A percentile compares a stretch with the other conserved stretches of the same genome.
Evolutionary conservation across 2,888 invertebrate species (phyloP).

Genomic region (Girardia tigrina): DNA sequence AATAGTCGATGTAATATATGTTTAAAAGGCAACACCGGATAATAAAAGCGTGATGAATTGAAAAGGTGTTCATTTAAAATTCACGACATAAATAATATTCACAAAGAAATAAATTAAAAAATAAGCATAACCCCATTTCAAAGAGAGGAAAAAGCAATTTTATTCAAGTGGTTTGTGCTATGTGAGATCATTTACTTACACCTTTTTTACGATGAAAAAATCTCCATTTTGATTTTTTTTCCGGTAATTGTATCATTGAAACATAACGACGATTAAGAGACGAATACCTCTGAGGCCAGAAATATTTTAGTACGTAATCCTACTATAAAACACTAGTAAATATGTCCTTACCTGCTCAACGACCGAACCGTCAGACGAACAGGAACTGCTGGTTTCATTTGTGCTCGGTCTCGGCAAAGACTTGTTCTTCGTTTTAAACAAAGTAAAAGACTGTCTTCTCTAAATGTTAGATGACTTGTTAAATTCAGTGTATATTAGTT

Average conservation of each 20-base stretch:
- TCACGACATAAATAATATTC: too few species aligned
- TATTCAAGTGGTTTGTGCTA: neutral
- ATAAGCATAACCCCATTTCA: too few species aligned
- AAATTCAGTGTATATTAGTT: too few species aligned
- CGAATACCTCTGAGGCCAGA: neutral
- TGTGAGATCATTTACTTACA: slow-evolving; percentile 19
- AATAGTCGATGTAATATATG: too few species aligned
- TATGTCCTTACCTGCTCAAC: neutral
- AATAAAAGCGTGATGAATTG: too few species aligned
- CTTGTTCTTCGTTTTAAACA: slow-evolving; percentile 1
- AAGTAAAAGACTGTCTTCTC: neutral
- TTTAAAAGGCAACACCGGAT: too few species aligned
- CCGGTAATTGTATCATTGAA: slow-evolving; percentile 8
- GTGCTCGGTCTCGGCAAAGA: neutral
- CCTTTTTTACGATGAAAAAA: slow-evolving; percentile 10
- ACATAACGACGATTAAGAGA: neutral
- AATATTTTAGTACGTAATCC: neutral
- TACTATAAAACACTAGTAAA: neutral
- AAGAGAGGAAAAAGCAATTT: too few species aligned
- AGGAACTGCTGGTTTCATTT: neutral
- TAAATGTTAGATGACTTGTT: neutral
- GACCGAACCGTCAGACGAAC: neutral
- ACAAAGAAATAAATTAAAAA: too few species aligned
- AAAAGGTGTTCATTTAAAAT: too few species aligned
- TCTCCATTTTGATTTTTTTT: slow-evolving; percentile 19